phyloP scores from a whole-genome alignment of 2,113 vertebrate species.

The Ameiurus melas region DNA sequence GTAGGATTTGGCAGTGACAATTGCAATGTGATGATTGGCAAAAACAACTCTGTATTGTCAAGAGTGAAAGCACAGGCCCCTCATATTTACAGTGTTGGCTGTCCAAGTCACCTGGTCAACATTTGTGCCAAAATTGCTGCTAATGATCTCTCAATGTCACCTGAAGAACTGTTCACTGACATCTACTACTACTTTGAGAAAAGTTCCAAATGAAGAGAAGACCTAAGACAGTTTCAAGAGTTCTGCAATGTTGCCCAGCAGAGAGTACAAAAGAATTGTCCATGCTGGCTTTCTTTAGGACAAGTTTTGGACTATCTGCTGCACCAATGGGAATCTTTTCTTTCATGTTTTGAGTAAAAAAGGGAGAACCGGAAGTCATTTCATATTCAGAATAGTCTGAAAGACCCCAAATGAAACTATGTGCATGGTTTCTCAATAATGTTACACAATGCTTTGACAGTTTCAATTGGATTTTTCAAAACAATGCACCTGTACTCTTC shows the following conservation, averaged over 20 bases:
- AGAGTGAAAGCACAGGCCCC: too few relatives aligned
- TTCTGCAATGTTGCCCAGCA: too few relatives aligned
- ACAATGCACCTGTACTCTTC: conserved; percentile 40
- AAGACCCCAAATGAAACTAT: conserved; percentile 40
- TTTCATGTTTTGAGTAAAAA: neutral
- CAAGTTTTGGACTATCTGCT: neutral
- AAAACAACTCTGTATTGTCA: conserved; percentile 14
- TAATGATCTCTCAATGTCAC: too few relatives aligned
- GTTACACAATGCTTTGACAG: neutral
- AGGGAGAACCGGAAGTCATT: neutral
- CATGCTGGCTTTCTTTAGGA: neutral
- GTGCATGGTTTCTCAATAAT: conserved; percentile 48
- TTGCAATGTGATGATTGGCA: too few relatives aligned
- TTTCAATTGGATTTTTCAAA: conserved; percentile 49
- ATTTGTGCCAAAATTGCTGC: too few relatives aligned
- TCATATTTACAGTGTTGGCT: too few relatives aligned
- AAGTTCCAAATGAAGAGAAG: too few relatives aligned
- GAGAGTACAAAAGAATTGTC: neutral
- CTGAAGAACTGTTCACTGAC: neutral
- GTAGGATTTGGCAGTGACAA: too few relatives aligned
- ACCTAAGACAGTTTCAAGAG: too few relatives aligned
- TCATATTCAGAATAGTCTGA: conserved; percentile 38
- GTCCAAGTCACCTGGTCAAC: too few relatives aligned
- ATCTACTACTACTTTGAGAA: conserved; percentile 15
- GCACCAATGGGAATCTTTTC: neutral